These are phyloP conservation scores for Aleiodes alternator DNA, from an alignment of 2,888 invertebrate species.

Conservation along the genomic window DNA sequence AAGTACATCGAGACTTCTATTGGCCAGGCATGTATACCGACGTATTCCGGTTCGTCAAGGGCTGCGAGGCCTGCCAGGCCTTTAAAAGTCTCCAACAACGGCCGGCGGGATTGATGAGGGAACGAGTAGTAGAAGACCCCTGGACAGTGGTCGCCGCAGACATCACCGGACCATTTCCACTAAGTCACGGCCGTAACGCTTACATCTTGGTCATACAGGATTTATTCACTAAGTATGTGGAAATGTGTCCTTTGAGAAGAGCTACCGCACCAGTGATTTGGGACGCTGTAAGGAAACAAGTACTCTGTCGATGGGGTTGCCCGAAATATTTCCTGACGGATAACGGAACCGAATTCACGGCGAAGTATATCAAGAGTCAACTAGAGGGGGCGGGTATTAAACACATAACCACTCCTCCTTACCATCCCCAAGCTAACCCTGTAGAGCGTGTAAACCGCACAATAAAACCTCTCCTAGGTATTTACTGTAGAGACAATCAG, in stretches of 20 bases:
- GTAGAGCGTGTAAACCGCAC: too few relatives aligned
- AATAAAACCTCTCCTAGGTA: too few relatives aligned
- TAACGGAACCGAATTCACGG: background rate
- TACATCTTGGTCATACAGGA: constrained; percentile 45
- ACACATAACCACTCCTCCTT: too few relatives aligned
- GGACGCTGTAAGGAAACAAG: too few relatives aligned
- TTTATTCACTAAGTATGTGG: constrained; percentile 41
- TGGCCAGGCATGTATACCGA: constrained; percentile 7
- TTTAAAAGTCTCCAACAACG: constrained; percentile 40
- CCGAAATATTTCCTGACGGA: background rate
- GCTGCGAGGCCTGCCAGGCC: constrained; percentile 21
- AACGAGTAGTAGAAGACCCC: constrained; percentile 37
- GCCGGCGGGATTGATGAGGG: constrained; percentile 51
- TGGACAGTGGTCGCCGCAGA: constrained; percentile 53
- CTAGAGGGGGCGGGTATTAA: too few relatives aligned
- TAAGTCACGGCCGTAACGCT: constrained; percentile 14
- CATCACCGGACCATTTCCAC: constrained; percentile 56
- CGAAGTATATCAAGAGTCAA: too few relatives aligned
- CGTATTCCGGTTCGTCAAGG: background rate
- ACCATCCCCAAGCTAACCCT: too few relatives aligned
- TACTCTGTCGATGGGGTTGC: background rate
- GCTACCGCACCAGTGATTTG: too few relatives aligned
- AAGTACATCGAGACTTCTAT: background rate
- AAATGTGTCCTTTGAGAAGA: constrained; percentile 4
- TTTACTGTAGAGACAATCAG: too few relatives aligned